Base-by-base conservation (phyloP, 2,888 invertebrate genomes). In the Ommatoiulus sabulosus region DNA sequence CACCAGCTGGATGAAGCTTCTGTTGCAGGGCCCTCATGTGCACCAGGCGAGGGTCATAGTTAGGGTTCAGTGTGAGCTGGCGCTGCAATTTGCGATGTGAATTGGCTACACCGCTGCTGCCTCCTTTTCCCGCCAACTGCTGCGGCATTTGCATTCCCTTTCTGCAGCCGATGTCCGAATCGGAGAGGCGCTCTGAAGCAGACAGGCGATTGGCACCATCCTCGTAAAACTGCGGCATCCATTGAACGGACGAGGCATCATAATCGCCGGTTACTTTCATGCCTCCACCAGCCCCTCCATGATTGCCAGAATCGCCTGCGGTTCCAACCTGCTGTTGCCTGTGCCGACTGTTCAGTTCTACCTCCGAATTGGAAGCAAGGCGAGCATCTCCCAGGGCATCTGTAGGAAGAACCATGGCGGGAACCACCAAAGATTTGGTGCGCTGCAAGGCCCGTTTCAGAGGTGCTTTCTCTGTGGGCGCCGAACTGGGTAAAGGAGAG, bases 41-140 rank as follows among this genome's bases (percentile, higher is more conserved):
- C 91, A 93, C 93, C 87, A 95, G 93, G 89, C 97, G 93, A 6
- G 96, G 96, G 93, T 97, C 97, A 90, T 95, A 95, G 35, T 94
- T 93, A 0, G 97, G 97, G 93, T 97, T 97, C n/a, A 97, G 92
- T 17, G 97, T 96, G 86, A 97, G 93, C 92, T 97, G 97, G 6
- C 97, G 94, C 90, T 95, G 96, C 52, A 97, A 93, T 92, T 97
- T 97, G 89, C 95, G 94, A 91, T 97, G 97, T 89, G 95, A 94
- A 92, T 96, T 96, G 0, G 94, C 93, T 0, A 92, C 90, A 89
- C 92, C 93, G 35, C 85, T 52, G 15, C 24, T 44, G 86, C 44
- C 86, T 3, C 87, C 85, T 8, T 87, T 88, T 63, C 48, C 85
- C 52, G 87, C 84, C 57, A 15, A 4, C 52, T 52, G 52, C 52